Conservation (phyloP, 2,797 vertebrate genomes). For the Dendrocincla fuliginosa region DNA sequence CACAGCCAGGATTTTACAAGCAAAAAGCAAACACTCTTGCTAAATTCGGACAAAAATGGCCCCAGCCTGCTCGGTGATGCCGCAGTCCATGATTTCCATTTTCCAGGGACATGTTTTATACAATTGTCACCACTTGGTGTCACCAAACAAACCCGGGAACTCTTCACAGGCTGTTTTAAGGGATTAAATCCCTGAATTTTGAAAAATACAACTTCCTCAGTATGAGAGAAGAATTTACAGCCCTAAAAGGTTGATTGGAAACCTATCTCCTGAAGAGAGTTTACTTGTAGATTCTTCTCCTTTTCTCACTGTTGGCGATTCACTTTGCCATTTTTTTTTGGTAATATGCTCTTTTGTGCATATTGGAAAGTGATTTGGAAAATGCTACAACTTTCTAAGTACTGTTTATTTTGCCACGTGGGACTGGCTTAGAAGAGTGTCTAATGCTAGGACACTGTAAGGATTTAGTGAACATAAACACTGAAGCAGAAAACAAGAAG, state of each 20-base stretch:
- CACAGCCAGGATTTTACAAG: background rate
- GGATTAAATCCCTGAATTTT: background rate
- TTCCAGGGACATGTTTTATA: background rate
- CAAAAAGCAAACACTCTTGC: background rate
- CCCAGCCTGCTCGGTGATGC: background rate
- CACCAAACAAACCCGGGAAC: background rate
- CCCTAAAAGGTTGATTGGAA: background rate
- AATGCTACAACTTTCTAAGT: background rate
- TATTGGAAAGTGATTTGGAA: background rate
- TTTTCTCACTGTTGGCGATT: background rate
- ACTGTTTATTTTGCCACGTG: background rate
- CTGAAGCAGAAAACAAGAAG: background rate
- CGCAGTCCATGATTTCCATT: background rate
- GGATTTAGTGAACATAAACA: background rate
- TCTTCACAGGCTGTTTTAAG: background rate
- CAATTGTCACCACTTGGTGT: background rate
- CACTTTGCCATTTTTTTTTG: background rate
- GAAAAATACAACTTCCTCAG: background rate
- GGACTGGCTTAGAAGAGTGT: background rate
- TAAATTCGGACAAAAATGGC: background rate
- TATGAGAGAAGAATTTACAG: background rate
- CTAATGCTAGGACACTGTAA: background rate
- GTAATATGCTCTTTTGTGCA: background rate
- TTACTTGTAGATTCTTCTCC: background rate
- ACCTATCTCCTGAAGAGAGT: background rate